Evolutionary conservation across 2,888 invertebrate genomes (phyloP).

Genomic region (Nowickia ferox): DNA sequence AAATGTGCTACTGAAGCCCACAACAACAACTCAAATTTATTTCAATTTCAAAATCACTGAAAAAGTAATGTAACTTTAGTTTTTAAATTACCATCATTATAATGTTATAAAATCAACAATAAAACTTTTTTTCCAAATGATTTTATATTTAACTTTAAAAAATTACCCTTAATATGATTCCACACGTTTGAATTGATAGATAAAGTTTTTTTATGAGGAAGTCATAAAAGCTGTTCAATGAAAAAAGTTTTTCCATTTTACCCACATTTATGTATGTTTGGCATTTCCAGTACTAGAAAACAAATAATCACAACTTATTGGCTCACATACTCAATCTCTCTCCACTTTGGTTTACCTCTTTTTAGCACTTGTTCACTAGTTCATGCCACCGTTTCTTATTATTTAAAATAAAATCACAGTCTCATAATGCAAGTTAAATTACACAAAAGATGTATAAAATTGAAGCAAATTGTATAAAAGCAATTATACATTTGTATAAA

Average conservation of each 20-base stretch:
- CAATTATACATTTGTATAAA: neutral
- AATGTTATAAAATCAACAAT: slow-evolving; percentile 38
- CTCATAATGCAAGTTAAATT: neutral
- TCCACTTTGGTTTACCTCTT: slow-evolving; percentile 10
- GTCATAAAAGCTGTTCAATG: slow-evolving; percentile 56
- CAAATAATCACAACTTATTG: slow-evolving; percentile 25
- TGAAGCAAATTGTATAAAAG: neutral
- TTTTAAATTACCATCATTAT: slow-evolving; percentile 45
- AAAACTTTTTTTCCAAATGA: slow-evolving; percentile 44
- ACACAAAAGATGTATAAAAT: neutral
- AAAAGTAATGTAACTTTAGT: neutral
- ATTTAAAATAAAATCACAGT: neutral
- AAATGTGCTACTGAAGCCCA: no score
- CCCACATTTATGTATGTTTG: slow-evolving; percentile 10
- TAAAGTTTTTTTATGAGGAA: slow-evolving; percentile 61
- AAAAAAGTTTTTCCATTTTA: slow-evolving; percentile 53
- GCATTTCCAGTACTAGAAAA: neutral
- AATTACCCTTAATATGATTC: slow-evolving; percentile 36
- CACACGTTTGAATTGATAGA: slow-evolving; percentile 54
- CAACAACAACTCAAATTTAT: neutral
- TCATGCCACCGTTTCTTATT: slow-evolving; percentile 1
- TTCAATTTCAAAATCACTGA: slow-evolving; percentile 15
- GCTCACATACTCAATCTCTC: slow-evolving; percentile 7
- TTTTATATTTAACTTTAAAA: slow-evolving; percentile 50
- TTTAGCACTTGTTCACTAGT: neutral